A percentile compares a stretch with the other conserved stretches of the same genome.
These are phyloP conservation scores for Scaptomyza pallida DNA, from an alignment of 1,140 invertebrate genomes.

Conservation along the genomic window DNA sequence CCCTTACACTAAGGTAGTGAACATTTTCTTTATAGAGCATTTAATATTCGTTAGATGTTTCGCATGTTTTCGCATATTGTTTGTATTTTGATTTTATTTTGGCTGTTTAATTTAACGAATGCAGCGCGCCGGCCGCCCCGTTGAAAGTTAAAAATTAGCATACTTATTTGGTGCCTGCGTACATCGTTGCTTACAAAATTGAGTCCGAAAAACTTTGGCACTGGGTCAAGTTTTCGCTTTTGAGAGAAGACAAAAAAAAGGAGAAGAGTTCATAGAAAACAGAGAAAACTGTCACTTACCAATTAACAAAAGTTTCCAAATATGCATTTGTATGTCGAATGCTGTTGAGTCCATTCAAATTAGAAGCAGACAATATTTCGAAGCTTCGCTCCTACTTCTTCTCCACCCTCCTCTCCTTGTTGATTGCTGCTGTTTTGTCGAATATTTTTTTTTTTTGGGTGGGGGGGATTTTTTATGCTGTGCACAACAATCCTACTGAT, in stretches of 20 bases:
- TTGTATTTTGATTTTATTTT: not conserved
- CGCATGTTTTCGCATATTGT: not conserved
- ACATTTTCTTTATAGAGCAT: constrained; percentile 21
- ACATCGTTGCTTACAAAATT: constrained; percentile 24
- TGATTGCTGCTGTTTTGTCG: not conserved
- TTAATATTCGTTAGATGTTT: not conserved
- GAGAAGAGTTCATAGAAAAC: constrained; percentile 20
- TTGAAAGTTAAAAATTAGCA: constrained; percentile 71
- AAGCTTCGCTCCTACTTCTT: constrained; percentile 42
- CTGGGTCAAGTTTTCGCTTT: constrained; percentile 51
- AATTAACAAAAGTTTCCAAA: constrained; percentile 84
- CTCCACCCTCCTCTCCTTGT: not conserved
- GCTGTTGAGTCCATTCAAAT: constrained; percentile 83
- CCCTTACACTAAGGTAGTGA: not conserved
- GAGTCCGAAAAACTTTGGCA: not conserved
- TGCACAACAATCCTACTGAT: constrained; percentile 1
- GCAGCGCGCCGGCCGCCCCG: too few relatives aligned
- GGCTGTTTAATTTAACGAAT: constrained; percentile 43
- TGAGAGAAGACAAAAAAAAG: constrained; percentile 9
- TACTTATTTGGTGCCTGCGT: constrained; percentile 30
- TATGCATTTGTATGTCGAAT: constrained; percentile 84
- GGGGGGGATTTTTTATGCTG: constrained; percentile 11
- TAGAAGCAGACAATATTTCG: constrained; percentile 69
- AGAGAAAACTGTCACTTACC: constrained; percentile 70
- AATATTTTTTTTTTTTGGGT: constrained; percentile 12